Conservation (phyloP, 2,113 vertebrate genomes). For the Sprattus sprattus region DNA sequence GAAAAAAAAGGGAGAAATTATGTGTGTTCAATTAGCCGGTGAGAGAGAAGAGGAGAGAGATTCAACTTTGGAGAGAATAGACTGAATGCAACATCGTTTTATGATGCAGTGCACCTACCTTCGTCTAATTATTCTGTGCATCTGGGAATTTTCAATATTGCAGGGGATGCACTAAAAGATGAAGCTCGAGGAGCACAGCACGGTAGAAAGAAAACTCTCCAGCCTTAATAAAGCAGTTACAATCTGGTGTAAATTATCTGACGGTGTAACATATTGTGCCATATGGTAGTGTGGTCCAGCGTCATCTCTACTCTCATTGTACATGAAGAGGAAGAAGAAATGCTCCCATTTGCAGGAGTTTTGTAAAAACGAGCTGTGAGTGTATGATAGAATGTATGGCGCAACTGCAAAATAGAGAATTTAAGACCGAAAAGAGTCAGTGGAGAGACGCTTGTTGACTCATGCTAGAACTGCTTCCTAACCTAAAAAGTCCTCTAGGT, state of each 20-base stretch:
- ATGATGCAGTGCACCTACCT: slow-evolving; percentile 2
- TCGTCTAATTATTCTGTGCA: neutral
- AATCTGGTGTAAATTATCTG: neutral
- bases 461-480: neutral
- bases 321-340: no score
- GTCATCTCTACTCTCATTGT: no score
- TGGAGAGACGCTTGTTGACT: neutral
- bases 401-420: neutral
- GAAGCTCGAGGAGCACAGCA: neutral
- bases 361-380: no score
- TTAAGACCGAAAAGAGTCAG: neutral
- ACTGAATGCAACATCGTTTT: neutral
- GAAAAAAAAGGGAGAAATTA: neutral
- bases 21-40: neutral
- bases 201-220: neutral
- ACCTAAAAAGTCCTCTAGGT: neutral
- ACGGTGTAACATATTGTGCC: neutral
- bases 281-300: neutral
- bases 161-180: slow-evolving; percentile 5
- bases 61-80: neutral
- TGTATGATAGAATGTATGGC: no score
- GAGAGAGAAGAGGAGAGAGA: neutral
- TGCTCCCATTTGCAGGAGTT: no score
- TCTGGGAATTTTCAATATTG: neutral
- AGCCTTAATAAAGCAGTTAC: neutral